Evolutionary conservation across 1,140 invertebrate species (phyloP).

Genomic region (Drosophila kikkawai): DNA sequence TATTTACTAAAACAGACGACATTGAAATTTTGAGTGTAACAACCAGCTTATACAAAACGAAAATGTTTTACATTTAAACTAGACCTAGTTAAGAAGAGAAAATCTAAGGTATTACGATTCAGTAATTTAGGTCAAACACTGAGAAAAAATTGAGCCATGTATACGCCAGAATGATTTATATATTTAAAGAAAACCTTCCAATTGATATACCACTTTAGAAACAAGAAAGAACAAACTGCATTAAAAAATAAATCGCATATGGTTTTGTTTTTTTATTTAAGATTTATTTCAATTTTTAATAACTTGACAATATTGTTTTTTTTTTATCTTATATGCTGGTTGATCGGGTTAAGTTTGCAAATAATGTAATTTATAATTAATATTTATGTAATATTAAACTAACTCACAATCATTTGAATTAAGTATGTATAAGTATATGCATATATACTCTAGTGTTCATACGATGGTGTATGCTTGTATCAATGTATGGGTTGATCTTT

Average conservation of each 20-base stretch:
- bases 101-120: not conserved
- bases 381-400: conserved; percentile 84
- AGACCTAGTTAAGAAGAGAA: not conserved
- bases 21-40: conserved; percentile 18
- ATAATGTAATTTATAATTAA: conserved; percentile 83
- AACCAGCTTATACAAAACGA: not conserved
- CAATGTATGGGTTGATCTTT: conserved; percentile 47
- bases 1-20: conserved; percentile 19
- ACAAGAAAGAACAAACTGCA: not conserved
- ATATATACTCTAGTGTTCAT: conserved; percentile 48
- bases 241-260: not conserved
- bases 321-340: conserved; percentile 73
- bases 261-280: conserved; percentile 43
- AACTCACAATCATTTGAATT: conserved; percentile 83
- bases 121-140: not conserved
- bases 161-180: no score
- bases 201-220: no score
- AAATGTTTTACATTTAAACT: not conserved
- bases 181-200: no score
- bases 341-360: conserved; percentile 80
- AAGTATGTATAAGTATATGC: conserved; percentile 68
- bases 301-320: conserved; percentile 80
- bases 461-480: conserved; percentile 31
- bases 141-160: no score
- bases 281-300: conserved; percentile 77